These are phyloP conservation scores for Dromococcyx pavoninus DNA, from an alignment of 2,797 vertebrate species.

Conservation along the genomic window DNA sequence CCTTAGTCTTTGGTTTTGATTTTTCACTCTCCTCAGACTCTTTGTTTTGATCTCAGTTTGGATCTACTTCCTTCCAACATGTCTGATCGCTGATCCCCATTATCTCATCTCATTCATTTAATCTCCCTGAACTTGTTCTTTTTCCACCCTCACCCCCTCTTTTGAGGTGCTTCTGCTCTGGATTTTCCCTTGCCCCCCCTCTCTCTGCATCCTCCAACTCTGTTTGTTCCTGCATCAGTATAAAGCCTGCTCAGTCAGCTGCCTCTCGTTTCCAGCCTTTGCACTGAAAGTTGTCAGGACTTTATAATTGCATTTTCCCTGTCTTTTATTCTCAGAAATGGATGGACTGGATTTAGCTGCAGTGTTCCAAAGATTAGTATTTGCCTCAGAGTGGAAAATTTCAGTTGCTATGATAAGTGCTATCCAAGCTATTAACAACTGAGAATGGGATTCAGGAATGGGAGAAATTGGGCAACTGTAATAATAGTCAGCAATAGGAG, in stretches of 20 bases:
- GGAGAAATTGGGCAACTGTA: not conserved
- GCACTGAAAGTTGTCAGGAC: not conserved
- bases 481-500: not conserved
- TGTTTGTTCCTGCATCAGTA: not conserved
- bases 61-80: not conserved
- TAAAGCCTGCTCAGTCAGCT: not conserved
- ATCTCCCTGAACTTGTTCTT: not conserved
- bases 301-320: not conserved
- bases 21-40: not conserved
- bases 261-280: not conserved
- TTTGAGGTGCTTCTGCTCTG: not conserved
- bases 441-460: not conserved
- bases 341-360: not conserved
- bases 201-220: not conserved
- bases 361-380: not conserved
- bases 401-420: not conserved
- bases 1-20: not conserved
- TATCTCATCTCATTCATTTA: too few species aligned
- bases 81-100: not conserved
- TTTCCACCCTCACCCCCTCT: not conserved
- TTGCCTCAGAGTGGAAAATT: not conserved
- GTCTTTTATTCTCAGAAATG: not conserved
- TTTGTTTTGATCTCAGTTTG: not conserved
- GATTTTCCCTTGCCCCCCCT: not conserved
- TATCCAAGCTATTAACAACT: not conserved